A percentile compares a stretch with the other conserved stretches of the same genome.
Conservation (phyloP, 2,888 invertebrate species). For the Scaptomyza polygonia region DNA sequence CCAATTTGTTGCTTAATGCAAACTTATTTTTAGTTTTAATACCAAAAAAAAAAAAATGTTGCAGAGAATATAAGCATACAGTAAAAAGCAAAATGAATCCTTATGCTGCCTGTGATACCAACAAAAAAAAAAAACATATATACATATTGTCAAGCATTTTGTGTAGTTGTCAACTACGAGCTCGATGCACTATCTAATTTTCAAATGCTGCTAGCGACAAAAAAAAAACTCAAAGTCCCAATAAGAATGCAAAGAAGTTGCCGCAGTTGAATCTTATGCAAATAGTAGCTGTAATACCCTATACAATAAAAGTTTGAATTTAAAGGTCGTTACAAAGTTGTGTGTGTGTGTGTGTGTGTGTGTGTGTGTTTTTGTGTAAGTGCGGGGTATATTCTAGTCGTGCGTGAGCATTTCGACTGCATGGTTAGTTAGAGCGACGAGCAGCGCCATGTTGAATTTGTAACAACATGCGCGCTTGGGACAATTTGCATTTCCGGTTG, state of each 20-base stretch:
- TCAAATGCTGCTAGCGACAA: conserved; percentile 23
- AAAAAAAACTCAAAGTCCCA: too few species aligned
- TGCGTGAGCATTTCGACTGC: conserved; percentile 25
- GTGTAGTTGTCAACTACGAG: conserved; percentile 11
- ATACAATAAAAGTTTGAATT: neutral
- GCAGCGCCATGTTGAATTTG: conserved; percentile 75
- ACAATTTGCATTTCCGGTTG: conserved; percentile 78
- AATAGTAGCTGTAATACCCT: conserved; percentile 29
- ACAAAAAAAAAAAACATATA: neutral
- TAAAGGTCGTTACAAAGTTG: neutral
- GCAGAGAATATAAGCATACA: neutral
- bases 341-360: too few species aligned
- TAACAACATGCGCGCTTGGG: conserved; percentile 74
- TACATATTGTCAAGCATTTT: conserved; percentile 6
- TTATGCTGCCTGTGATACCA: neutral
- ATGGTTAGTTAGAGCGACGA: conserved; percentile 67
- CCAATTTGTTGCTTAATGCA: neutral
- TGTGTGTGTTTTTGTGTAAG: too few species aligned
- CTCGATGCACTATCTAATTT: conserved; percentile 33
- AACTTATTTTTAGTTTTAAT: neutral
- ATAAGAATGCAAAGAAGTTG: conserved; percentile 23
- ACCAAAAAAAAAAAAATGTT: conserved; percentile 1
- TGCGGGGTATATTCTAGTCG: conserved; percentile 2
- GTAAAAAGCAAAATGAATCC: conserved; percentile 12
- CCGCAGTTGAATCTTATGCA: conserved; percentile 26